Conservation (phyloP, 2,888 invertebrate genomes). For the Meloe dianella region DNA sequence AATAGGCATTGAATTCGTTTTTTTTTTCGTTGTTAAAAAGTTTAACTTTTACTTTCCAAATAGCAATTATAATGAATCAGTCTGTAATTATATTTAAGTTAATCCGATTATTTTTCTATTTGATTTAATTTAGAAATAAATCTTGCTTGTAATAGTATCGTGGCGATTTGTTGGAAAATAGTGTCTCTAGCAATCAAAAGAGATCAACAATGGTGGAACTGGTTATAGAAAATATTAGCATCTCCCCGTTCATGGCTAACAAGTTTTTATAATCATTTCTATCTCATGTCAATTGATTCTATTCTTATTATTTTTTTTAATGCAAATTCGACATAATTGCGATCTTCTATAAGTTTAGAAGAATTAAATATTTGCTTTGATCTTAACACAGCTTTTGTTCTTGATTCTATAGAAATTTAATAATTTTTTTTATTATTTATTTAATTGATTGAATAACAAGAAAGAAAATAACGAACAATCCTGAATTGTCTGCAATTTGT, state of each 20-base stretch:
- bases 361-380: background rate
- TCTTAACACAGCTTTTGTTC: background rate
- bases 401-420: background rate
- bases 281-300: conserved; percentile 3
- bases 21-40: conserved; percentile 15
- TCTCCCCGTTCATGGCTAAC: conserved; percentile 52
- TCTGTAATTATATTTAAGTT: conserved; percentile 15
- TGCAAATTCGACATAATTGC: background rate
- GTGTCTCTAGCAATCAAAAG: conserved; percentile 1
- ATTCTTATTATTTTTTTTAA: background rate
- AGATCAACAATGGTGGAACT: conserved; percentile 35
- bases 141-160: background rate
- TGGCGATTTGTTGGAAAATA: background rate
- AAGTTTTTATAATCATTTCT: conserved; percentile 43
- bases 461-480: background rate
- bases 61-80: conserved; percentile 21
- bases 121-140: background rate
- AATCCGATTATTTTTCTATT: background rate
- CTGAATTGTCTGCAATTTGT: background rate
- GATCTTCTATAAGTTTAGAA: too few species aligned
- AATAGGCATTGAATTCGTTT: conserved; percentile 14
- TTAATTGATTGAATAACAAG: conserved; percentile 5
- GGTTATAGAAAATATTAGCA: conserved; percentile 47
- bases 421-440: background rate
- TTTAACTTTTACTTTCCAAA: conserved; percentile 28